Conservation (phyloP, 2,797 vertebrate species). For the Stomatorhinus walkeri region DNA sequence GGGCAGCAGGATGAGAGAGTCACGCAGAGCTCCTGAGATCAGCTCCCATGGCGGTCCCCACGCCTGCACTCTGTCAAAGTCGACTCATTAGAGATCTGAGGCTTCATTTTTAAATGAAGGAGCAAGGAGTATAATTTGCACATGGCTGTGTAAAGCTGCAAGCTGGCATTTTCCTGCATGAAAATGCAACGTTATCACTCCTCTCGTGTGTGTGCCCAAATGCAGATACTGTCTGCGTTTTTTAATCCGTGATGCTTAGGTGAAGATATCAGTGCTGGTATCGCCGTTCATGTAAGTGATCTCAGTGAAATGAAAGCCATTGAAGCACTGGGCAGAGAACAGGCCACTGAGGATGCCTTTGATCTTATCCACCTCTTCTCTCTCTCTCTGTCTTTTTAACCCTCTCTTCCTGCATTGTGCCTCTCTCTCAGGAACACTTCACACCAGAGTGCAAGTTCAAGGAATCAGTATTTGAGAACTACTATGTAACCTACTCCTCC, state of each 20-base stretch:
- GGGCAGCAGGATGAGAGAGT: neutral
- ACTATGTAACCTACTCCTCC: constrained; percentile 97
- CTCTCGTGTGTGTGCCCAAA: too few species aligned
- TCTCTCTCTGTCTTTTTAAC: neutral
- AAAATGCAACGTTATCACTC: neutral
- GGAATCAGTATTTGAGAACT: constrained; percentile 98
- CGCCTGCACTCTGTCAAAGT: neutral
- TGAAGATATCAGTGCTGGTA: neutral
- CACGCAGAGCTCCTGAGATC: neutral
- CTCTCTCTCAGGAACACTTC: constrained; percentile 80
- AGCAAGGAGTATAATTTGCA: neutral
- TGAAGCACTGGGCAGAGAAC: neutral
- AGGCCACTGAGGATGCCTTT: neutral
- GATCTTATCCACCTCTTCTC: neutral
- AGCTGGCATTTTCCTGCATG: neutral
- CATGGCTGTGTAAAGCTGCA: neutral
- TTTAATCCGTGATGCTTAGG: neutral
- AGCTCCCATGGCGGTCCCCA: neutral
- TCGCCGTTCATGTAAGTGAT: neutral
- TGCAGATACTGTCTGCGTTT: neutral
- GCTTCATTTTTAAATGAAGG: neutral
- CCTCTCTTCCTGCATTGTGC: neutral
- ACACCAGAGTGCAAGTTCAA: constrained; percentile 99
- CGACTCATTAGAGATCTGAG: neutral
- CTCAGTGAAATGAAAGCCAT: neutral